Percentiles rank a stretch among this genome's conserved stretches.
Conservation (phyloP, 2,113 vertebrate species). For the Acrocephalus arundinaceus region DNA sequence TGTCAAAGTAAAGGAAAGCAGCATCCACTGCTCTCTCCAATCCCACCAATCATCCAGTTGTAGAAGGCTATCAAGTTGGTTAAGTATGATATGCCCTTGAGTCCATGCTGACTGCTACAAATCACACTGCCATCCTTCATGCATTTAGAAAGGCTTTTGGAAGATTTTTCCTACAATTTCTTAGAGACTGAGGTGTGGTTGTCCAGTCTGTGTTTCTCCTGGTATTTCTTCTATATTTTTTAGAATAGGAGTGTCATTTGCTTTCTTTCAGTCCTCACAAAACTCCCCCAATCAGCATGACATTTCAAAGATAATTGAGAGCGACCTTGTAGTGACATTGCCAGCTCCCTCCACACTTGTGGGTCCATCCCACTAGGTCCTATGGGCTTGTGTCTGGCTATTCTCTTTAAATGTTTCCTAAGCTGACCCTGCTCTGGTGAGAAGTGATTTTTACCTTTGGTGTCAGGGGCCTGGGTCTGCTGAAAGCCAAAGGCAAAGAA, state of each 20-base stretch:
- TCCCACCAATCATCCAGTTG: neutral
- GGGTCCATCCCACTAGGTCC: neutral
- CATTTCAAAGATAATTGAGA: neutral
- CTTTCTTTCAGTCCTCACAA: neutral
- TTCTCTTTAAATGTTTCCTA: neutral
- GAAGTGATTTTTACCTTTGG: neutral
- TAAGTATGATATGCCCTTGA: neutral
- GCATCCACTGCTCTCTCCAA: neutral
- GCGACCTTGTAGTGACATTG: neutral
- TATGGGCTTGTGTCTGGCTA: neutral
- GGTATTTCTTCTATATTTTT: neutral
- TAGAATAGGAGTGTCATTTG: neutral
- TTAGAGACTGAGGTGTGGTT: neutral
- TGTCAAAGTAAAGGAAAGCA: neutral
- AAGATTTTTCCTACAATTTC: neutral
- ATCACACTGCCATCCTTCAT: neutral
- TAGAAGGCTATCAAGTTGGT: neutral
- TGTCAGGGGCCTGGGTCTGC: neutral
- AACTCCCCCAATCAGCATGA: neutral
- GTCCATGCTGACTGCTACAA: neutral
- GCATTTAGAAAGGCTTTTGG: neutral
- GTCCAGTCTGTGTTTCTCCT: neutral
- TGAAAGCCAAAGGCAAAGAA: neutral
- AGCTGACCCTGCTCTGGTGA: neutral
- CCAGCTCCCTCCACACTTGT: neutral